phyloP scores from a whole-genome alignment of 2,888 invertebrate species.

The Lysandra coridon region DNA sequence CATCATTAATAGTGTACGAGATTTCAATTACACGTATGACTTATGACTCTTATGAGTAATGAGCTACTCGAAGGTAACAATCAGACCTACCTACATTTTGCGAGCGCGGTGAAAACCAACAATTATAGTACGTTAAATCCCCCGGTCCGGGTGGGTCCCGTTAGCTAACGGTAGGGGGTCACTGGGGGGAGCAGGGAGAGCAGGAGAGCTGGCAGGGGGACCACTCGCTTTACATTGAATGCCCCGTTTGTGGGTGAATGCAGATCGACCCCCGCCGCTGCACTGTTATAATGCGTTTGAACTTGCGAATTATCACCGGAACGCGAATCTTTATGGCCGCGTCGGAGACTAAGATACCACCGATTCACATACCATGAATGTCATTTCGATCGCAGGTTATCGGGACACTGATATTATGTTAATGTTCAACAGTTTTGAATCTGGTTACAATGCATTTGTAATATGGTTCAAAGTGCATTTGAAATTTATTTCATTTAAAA shows the following conservation, averaged over 20 bases:
- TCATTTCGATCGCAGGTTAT: too few relatives aligned
- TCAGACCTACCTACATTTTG: neutral
- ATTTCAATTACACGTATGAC: neutral
- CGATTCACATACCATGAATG: neutral
- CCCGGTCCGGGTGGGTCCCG: constrained; percentile 5
- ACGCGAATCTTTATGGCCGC: neutral
- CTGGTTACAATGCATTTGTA: too few relatives aligned
- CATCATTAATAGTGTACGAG: too few relatives aligned
- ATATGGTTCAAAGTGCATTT: too few relatives aligned
- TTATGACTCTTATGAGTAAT: too few relatives aligned
- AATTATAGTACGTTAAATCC: constrained; percentile 11
- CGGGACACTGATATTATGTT: too few relatives aligned
- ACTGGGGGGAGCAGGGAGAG: neutral
- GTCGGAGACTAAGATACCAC: neutral
- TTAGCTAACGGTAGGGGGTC: constrained; percentile 16
- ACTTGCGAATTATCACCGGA: constrained; percentile 15
- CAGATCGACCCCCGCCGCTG: neutral
- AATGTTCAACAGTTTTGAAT: too few relatives aligned
- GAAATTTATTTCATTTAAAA: too few relatives aligned
- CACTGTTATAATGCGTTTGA: constrained; percentile 20
- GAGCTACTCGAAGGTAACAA: neutral
- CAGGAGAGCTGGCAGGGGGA: neutral
- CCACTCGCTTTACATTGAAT: constrained; percentile 23
- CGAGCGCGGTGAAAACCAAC: neutral
- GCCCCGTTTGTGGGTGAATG: constrained; percentile 23